These are phyloP conservation scores for Theodoxus fluviatilis DNA, from an alignment of 2,888 invertebrate genomes.

Conservation along the genomic window DNA sequence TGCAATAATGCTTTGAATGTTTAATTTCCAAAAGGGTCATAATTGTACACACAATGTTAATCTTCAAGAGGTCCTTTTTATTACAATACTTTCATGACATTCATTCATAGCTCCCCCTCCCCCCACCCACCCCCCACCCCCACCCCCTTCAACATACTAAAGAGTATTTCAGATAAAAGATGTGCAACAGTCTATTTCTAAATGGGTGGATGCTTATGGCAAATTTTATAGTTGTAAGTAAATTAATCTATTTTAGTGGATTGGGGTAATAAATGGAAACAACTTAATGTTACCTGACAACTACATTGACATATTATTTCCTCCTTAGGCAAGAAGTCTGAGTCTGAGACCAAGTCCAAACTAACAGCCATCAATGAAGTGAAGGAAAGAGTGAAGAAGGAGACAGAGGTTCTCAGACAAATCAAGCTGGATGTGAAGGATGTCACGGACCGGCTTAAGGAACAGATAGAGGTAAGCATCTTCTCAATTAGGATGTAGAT, in stretches of 20 bases:
- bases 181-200: too few species aligned
- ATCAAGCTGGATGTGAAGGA: constrained; percentile 52
- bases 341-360: constrained; percentile 55
- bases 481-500: neutral
- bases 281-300: too few species aligned
- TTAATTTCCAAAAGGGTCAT: too few species aligned
- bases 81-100: too few species aligned
- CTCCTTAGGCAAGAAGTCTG: constrained; percentile 37
- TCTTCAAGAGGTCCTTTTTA: too few species aligned
- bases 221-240: neutral
- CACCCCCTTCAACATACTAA: too few species aligned
- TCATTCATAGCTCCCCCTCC: too few species aligned
- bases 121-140: too few species aligned
- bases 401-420: constrained; percentile 53
- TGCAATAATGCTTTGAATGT: too few species aligned
- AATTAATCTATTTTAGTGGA: neutral
- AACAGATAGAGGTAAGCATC: constrained; percentile 50
- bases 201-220: neutral
- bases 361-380: constrained; percentile 58
- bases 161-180: too few species aligned
- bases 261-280: neutral
- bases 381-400: constrained; percentile 56
- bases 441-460: constrained; percentile 52
- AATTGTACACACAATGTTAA: too few species aligned
- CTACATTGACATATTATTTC: too few species aligned